Percentiles rank a stretch among this genome's conserved stretches.
phyloP scores from a whole-genome alignment of 2,888 invertebrate species.

The Conus canariensis region DNA sequence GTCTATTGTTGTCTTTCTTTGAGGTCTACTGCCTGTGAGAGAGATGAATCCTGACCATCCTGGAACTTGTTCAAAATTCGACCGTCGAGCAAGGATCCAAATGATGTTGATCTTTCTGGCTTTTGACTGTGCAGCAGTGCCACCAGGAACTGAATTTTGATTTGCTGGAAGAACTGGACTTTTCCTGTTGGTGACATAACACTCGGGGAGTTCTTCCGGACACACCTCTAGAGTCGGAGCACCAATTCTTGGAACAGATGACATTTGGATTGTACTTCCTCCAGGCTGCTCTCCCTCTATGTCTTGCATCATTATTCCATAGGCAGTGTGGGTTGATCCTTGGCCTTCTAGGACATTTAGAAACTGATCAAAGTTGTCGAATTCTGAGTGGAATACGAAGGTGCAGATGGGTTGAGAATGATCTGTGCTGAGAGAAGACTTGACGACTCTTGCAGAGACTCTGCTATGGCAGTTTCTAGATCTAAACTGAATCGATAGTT shows the following conservation, averaged over 20 bases:
- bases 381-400: constrained; percentile 60
- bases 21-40: constrained; percentile 47
- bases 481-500: constrained; percentile 51
- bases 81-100: neutral
- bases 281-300: constrained; percentile 28
- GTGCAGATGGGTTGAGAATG: neutral
- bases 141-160: neutral
- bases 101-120: neutral
- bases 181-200: neutral
- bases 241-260: too few species aligned
- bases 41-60: constrained; percentile 55
- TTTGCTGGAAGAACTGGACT: neutral
- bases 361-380: constrained; percentile 58
- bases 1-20: constrained; percentile 53
- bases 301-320: constrained; percentile 61
- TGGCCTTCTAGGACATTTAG: constrained; percentile 53
- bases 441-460: constrained; percentile 27
- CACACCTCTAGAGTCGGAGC: too few species aligned
- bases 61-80: constrained; percentile 38
- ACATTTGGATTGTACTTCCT: neutral
- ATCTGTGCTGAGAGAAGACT: too few species aligned
- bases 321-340: constrained; percentile 56
- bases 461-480: constrained; percentile 50
- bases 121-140: neutral
- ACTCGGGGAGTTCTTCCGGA: neutral